Conservation (phyloP, 2,888 invertebrate species). For the Clunio marinus region DNA sequence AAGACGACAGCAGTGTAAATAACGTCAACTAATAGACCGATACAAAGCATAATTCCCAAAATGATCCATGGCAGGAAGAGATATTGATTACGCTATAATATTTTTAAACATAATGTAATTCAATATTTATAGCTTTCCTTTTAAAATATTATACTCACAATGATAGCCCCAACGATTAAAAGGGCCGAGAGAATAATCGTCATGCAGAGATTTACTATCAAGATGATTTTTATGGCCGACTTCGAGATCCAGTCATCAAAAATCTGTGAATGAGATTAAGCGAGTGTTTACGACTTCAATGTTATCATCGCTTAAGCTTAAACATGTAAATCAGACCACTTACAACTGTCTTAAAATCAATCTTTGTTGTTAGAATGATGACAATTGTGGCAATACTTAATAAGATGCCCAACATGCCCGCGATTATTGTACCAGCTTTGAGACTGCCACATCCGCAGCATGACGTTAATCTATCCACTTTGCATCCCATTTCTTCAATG, state of each 20-base stretch:
- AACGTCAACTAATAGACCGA: slow-evolving; percentile 72
- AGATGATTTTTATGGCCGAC: slow-evolving; percentile 68
- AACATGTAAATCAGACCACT: background rate
- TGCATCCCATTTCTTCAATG: slow-evolving; percentile 28
- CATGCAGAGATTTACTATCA: slow-evolving; percentile 74
- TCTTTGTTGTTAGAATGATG: slow-evolving; percentile 60
- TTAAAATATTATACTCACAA: slow-evolving; percentile 56
- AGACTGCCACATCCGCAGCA: slow-evolving; percentile 71
- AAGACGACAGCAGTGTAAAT: slow-evolving; percentile 73
- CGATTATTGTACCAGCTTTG: slow-evolving; percentile 68
- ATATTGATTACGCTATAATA: slow-evolving; percentile 70
- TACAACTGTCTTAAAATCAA: slow-evolving; percentile 63
- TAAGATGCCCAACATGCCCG: slow-evolving; percentile 69
- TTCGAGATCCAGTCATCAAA: slow-evolving; percentile 68
- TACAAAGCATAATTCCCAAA: slow-evolving; percentile 71
- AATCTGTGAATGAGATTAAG: slow-evolving; percentile 52
- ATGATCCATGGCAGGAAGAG: slow-evolving; percentile 82
- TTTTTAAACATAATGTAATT: slow-evolving; percentile 20
- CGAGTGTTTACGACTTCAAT: background rate
- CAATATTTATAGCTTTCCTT: slow-evolving; percentile 21
- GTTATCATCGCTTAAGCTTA: too few species aligned
- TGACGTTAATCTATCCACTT: slow-evolving; percentile 51
- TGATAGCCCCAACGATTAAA: slow-evolving; percentile 68
- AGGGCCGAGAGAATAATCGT: slow-evolving; percentile 75
- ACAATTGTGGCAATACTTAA: slow-evolving; percentile 67